A percentile compares a stretch with the other conserved stretches of the same genome.
Evolutionary conservation across 1,140 invertebrate species (phyloP).

Genomic region (Leptinotarsa undecemlineata): DNA sequence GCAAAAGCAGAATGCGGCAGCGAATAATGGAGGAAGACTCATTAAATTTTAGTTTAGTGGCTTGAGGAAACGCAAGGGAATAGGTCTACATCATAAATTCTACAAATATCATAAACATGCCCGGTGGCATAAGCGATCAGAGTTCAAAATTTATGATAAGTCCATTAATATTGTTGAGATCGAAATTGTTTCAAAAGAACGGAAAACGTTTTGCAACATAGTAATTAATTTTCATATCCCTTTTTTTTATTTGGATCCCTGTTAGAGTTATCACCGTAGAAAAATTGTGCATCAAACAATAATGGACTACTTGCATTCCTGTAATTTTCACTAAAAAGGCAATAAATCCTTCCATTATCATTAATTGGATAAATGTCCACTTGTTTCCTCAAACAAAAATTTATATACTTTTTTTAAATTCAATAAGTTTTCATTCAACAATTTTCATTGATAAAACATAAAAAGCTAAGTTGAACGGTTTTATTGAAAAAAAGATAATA

Average conservation of each 20-base stretch:
- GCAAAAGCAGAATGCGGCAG: not conserved
- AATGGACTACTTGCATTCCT: no score
- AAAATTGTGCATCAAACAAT: no score
- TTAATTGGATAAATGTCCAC: no score
- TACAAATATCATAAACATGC: not conserved
- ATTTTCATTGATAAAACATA: no score
- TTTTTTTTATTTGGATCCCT: not conserved
- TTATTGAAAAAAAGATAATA: no score
- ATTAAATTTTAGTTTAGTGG: conserved; percentile 6
- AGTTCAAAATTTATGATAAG: not conserved
- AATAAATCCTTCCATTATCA: no score
- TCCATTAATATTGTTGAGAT: not conserved
- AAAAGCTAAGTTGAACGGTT: no score
- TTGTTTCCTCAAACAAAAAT: no score
- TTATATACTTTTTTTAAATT: no score
- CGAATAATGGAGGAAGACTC: not conserved
- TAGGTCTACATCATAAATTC: conserved; percentile 3
- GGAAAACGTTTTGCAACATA: not conserved
- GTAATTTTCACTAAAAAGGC: no score
- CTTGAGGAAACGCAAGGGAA: conserved; percentile 2
- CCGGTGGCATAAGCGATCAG: not conserved
- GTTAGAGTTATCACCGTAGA: no score
- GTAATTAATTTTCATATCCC: not conserved
- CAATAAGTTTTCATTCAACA: no score
- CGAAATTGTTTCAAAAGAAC: not conserved